phyloP scores from a whole-genome alignment of 2,113 vertebrate genomes.

The Triplophysa tibetana region DNA sequence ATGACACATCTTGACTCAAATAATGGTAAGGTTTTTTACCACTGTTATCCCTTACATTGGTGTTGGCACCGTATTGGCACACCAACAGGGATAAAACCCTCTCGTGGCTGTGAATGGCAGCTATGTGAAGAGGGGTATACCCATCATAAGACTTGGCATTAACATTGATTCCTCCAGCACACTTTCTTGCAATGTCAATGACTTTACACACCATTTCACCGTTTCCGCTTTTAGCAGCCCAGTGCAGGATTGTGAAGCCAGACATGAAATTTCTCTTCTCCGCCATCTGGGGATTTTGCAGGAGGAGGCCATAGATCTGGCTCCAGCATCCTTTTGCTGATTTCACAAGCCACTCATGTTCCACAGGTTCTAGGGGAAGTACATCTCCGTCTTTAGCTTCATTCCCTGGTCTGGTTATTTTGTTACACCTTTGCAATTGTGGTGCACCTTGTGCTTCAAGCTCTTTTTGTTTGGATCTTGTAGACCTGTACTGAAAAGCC shows the following conservation, averaged over 20 bases:
- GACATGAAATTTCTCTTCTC: slow-evolving; percentile 87
- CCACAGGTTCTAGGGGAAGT: slow-evolving; percentile 79
- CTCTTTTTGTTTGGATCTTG: slow-evolving; percentile 53
- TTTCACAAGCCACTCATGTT: slow-evolving; percentile 88
- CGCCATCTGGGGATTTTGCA: slow-evolving; percentile 77
- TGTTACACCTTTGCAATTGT: slow-evolving; percentile 56
- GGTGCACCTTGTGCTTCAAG: slow-evolving; percentile 55
- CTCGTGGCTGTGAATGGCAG: slow-evolving; percentile 83
- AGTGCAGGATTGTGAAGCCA: slow-evolving; percentile 92
- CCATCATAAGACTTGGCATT: slow-evolving; percentile 83
- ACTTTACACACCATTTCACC: slow-evolving; percentile 80
- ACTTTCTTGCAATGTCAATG: slow-evolving; percentile 71
- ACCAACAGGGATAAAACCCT: slow-evolving; percentile 79
- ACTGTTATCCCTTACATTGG: slow-evolving; percentile 83
- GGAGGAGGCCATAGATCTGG: slow-evolving; percentile 79
- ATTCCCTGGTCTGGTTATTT: slow-evolving; percentile 63
- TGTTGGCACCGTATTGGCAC: slow-evolving; percentile 76
- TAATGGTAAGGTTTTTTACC: slow-evolving; percentile 90
- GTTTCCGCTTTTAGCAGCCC: slow-evolving; percentile 91
- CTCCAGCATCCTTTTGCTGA: slow-evolving; percentile 84
- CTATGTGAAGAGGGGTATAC: slow-evolving; percentile 92
- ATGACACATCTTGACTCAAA: slow-evolving; percentile 70
- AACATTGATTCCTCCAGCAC: slow-evolving; percentile 72
- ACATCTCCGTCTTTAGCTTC: slow-evolving; percentile 62
- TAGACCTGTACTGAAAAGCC: slow-evolving; percentile 44